phyloP scores from a whole-genome alignment of 2,797 vertebrate species.

The Benthosema pterotum region DNA sequence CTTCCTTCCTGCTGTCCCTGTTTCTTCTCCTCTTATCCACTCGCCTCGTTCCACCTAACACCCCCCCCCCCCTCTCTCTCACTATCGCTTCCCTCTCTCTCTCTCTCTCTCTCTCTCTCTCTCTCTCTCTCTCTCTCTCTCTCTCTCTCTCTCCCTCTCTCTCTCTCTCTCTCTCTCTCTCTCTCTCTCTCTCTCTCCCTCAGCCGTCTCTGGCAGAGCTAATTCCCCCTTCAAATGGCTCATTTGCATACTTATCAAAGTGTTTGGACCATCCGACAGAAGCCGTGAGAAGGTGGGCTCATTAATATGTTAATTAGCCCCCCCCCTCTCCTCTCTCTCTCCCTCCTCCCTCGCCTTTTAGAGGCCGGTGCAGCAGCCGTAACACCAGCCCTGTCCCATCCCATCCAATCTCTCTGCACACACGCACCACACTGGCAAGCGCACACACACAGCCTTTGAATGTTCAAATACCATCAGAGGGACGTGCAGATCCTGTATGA shows the following conservation, averaged over 20 bases:
- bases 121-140: constrained; percentile 23
- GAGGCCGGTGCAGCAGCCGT: constrained; percentile 51
- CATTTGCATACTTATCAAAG: constrained; percentile 88
- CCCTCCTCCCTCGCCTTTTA: constrained; percentile 37
- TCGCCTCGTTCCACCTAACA: constrained; percentile 30
- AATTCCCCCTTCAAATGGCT: constrained; percentile 83
- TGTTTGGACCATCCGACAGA: constrained; percentile 84
- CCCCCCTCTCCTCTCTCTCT: no score
- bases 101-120: no score
- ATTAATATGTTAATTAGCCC: constrained; percentile 88
- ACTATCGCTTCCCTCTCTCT: background rate
- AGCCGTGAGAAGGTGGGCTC: constrained; percentile 84
- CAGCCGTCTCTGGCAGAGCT: constrained; percentile 72
- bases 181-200: constrained; percentile 20
- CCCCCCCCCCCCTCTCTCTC: background rate
- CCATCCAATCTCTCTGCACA: constrained; percentile 36
- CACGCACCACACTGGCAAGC: no score
- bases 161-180: constrained; percentile 47
- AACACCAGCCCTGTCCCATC: constrained; percentile 36
- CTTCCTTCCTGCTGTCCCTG: constrained; percentile 20
- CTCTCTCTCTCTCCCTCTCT: constrained; percentile 28
- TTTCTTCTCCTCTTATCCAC: constrained; percentile 30
- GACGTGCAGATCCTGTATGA: constrained; percentile 54
- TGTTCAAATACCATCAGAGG: constrained; percentile 60
- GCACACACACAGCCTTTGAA: constrained; percentile 52